Evolutionary conservation across 2,113 vertebrate genomes (phyloP).

Genomic region (Micromys minutus): DNA sequence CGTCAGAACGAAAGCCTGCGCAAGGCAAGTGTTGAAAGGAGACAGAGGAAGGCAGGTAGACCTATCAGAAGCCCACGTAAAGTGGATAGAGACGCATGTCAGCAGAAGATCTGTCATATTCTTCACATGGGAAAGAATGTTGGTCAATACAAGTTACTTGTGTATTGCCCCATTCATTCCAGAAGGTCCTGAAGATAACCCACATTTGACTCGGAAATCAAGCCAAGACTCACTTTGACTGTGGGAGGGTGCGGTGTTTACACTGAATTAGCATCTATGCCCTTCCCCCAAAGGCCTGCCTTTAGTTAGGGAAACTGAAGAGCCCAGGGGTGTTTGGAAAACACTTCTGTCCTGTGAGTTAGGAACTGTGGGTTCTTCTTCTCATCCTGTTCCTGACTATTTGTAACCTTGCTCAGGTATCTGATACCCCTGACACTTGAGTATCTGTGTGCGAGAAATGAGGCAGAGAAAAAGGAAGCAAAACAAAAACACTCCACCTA

Average conservation of each 20-base stretch:
- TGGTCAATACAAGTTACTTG: slow-evolving; percentile 53
- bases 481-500: neutral
- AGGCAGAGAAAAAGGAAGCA: neutral
- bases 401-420: slow-evolving; percentile 23
- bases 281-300: slow-evolving; percentile 56
- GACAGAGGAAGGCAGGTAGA: slow-evolving; percentile 16
- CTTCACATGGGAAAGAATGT: slow-evolving; percentile 22
- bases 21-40: slow-evolving; percentile 4
- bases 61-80: slow-evolving; percentile 45
- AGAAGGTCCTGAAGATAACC: slow-evolving; percentile 11
- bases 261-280: slow-evolving; percentile 55
- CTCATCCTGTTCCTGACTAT: neutral
- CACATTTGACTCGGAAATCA: slow-evolving; percentile 61
- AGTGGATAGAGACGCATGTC: neutral
- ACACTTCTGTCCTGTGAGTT: neutral
- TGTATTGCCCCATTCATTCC: slow-evolving; percentile 36
- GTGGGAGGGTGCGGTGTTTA: slow-evolving; percentile 51
- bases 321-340: slow-evolving; percentile 31
- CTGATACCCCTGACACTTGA: neutral
- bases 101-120: neutral
- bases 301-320: slow-evolving; percentile 60
- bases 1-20: neutral
- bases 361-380: slow-evolving; percentile 29
- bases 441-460: slow-evolving; percentile 41
- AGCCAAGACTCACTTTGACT: slow-evolving; percentile 32